Evolutionary conservation across 2,113 vertebrate genomes (phyloP), one percentile per base, ranked within the genome.

Genomic region (Bostrychus sinensis): DNA sequence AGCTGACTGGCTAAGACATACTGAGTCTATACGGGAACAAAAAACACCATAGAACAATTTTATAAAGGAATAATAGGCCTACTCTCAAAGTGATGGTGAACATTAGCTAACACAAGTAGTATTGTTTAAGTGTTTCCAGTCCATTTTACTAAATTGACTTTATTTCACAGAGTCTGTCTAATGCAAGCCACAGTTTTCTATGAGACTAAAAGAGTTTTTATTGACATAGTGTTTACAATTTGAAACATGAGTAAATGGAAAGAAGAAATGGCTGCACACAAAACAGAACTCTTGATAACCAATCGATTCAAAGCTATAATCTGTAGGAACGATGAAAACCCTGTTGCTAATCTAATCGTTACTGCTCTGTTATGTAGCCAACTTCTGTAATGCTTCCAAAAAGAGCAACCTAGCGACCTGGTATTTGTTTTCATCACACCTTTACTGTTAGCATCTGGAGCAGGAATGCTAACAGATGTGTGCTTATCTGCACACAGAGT

Each of bases 341-440:
- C 14, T 17, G 20, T 37, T 5, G 25, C 8, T 32, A 32, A 32
- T 2, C 30, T 32, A 32, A 2, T 32, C 3, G 64, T 80, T 87
- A 46, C 70, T 77, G 50, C 62, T 54, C 62, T 56, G 62, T 83
- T 68, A 63, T 70, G 78, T 62, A 13, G 0, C 22, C 8, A 0
- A 10, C 58, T 22, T 46, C 5, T 59, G 66, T 37, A 19, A 16
- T 14, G 34, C 36, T 60, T 66, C 62, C 72, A 66, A 11, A 22
- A 38, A 43, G 43, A 51, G 20, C 19, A 38, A 67, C 59, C 38
- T 60, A 58, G 50, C 5, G 22, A 68, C 62, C 55, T 30, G 60
- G 39, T 73, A 67, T 84, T 86, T 88, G 75, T 78, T 86, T 85
- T 75, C 59, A 80, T 83, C 70, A 75, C 83, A 85, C 80, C 82